phyloP scores from a whole-genome alignment of 2,797 vertebrate species.

The Pseudotriccus pelzelni region DNA sequence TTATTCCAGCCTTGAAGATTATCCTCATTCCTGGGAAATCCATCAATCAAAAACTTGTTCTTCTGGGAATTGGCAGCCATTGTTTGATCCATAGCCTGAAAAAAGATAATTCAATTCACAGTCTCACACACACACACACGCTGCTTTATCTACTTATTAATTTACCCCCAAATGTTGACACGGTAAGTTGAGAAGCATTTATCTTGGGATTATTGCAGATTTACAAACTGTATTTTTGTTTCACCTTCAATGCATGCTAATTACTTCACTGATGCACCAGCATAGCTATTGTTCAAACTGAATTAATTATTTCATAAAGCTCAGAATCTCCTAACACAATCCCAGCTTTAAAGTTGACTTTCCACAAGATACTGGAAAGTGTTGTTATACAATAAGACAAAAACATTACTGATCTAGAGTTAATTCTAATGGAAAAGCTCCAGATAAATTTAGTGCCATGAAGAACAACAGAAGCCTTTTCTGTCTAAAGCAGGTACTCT shows the following conservation, averaged over 20 bases:
- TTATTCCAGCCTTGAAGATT: conserved; percentile 93
- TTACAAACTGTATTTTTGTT: neutral
- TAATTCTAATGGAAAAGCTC: neutral
- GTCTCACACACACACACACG: neutral
- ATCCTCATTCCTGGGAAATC: conserved; percentile 96
- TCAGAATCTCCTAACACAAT: neutral
- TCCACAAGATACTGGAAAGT: neutral
- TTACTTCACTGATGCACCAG: neutral
- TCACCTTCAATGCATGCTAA: neutral
- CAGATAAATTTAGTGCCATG: neutral
- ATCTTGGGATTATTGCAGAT: neutral
- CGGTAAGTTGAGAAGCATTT: neutral
- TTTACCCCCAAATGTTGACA: neutral
- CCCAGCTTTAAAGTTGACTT: neutral
- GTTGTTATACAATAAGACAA: neutral
- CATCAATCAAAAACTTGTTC: conserved; percentile 95
- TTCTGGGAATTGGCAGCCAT: conserved; percentile 85
- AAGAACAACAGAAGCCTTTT: neutral
- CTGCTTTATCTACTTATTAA: neutral
- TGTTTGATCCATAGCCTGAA: conserved; percentile 93
- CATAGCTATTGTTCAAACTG: neutral
- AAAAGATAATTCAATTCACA: conserved; percentile 26
- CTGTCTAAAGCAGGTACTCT: neutral
- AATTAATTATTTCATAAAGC: neutral
- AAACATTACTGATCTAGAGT: neutral